Evolutionary conservation across 92 coral and sea anemone species (phyloP).

Genomic region (Paragorgia papillata): DNA sequence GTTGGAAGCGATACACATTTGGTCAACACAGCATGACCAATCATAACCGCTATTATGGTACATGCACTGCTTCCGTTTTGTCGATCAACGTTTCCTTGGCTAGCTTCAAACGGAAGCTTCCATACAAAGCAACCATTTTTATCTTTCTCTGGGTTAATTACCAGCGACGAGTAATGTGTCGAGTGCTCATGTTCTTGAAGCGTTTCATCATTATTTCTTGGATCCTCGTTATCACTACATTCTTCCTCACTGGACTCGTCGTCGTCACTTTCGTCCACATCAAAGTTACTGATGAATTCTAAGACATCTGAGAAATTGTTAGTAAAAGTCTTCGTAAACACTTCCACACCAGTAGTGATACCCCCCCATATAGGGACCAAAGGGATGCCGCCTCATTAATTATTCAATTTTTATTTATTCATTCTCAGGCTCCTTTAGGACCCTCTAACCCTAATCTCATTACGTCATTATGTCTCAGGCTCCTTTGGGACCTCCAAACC

Average conservation of each 20-base stretch:
- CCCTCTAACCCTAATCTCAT: too few relatives aligned
- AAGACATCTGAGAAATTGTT: slow-evolving; percentile 40
- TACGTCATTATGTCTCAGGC: too few relatives aligned
- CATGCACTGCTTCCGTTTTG: slow-evolving; percentile 44
- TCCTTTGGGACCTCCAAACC: too few relatives aligned
- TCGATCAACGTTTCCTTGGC: slow-evolving; percentile 41
- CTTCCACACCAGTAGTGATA: too few relatives aligned
- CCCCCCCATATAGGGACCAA: too few relatives aligned
- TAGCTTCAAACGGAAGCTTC: slow-evolving; percentile 25
- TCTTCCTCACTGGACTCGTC: slow-evolving; percentile 6
- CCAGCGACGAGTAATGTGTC: background rate
- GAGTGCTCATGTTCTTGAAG: background rate
- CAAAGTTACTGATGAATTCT: slow-evolving; percentile 20
- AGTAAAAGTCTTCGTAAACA: too few relatives aligned
- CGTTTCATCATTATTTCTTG: background rate
- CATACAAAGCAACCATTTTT: background rate
- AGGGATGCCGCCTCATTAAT: too few relatives aligned
- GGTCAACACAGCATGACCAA: background rate
- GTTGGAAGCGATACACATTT: slow-evolving; percentile 1
- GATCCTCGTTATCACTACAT: slow-evolving; percentile 21
- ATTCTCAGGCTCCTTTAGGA: too few relatives aligned
- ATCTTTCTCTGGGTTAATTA: background rate
- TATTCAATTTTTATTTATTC: too few relatives aligned
- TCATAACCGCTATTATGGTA: slow-evolving; percentile 23
- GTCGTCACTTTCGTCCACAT: too few relatives aligned